Base-by-base conservation (phyloP, 2,797 vertebrate species). In the Onychomys leucogaster region DNA sequence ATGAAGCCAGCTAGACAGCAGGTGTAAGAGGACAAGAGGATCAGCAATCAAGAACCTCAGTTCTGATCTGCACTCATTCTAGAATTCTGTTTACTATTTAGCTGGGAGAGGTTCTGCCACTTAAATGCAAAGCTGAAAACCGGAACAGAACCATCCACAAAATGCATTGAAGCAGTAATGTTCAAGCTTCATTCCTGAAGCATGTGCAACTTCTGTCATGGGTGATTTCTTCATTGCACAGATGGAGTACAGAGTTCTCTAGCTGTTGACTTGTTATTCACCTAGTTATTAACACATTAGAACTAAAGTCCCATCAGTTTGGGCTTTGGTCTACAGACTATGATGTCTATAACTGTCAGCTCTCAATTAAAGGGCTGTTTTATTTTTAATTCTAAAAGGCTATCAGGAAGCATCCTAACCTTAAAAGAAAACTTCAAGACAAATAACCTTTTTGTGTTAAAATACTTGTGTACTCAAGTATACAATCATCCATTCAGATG, bases 41-140 rank as follows among this genome's bases (percentile, higher is more conserved):
- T 90, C 83, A 43, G n/a, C 27, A 80, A 21, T 9, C 75, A 43
- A 32, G 65, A 25, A 77, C 90, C 63, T 93, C 55, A 23, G 0
- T 84, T 93, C 85, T 92, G 67, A 86, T 37, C 23, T 69, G 41
- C 71, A 78, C 67, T 41, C 5, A 63, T 78, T 73, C 67, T 69
- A 57, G 29, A 41, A 32, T 25, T 75, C 19, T 69, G 17, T 37
- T 49, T 11, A 67, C 67, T 43, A 63, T 88, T 90, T 57, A 49
- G 52, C 67, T 89, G 88, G 81, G 80, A 96, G 57, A 71, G 1
- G 13, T 34, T 61, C 87, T 89, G 4, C 19, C 9, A 29, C 29
- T 86, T 73, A 71, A 77, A 85, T 59, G 49, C 49, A 94, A 90
- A 57, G 21, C 14, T 61, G 84, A 89, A 89, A 91, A 73, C 27